A percentile compares a stretch with the other conserved stretches of the same genome.
Conservation (phyloP, 2,888 invertebrate genomes). For the Melanotus villosus region DNA sequence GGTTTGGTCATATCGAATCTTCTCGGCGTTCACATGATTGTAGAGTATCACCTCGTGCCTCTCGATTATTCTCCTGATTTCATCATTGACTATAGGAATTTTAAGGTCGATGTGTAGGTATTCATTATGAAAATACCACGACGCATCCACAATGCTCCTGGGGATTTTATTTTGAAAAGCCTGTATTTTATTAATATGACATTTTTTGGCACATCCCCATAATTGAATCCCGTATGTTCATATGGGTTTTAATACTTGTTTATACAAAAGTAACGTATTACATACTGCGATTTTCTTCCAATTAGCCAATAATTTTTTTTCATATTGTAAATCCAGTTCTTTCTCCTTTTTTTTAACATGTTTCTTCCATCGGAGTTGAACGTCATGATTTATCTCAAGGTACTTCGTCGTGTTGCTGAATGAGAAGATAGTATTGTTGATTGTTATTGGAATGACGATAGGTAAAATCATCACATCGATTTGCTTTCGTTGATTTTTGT, state of each 20-base stretch:
- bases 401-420: background rate
- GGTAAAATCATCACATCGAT: background rate
- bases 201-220: background rate
- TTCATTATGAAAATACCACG: background rate
- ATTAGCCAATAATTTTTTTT: background rate
- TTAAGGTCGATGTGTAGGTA: background rate
- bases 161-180: background rate
- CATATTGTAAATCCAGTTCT: background rate
- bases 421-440: background rate
- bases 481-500: background rate
- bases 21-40: background rate
- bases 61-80: background rate
- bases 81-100: background rate
- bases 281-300: background rate
- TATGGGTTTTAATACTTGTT: background rate
- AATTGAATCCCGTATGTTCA: background rate
- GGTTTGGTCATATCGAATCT: too few species aligned
- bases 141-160: background rate
- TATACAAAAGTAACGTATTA: background rate
- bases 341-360: background rate
- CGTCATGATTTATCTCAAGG: background rate
- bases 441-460: background rate
- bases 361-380: background rate
- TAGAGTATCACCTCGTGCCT: background rate
- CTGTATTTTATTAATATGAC: background rate